Base-by-base conservation (phyloP, 2,888 invertebrate genomes). In the Torymus tubicola region DNA sequence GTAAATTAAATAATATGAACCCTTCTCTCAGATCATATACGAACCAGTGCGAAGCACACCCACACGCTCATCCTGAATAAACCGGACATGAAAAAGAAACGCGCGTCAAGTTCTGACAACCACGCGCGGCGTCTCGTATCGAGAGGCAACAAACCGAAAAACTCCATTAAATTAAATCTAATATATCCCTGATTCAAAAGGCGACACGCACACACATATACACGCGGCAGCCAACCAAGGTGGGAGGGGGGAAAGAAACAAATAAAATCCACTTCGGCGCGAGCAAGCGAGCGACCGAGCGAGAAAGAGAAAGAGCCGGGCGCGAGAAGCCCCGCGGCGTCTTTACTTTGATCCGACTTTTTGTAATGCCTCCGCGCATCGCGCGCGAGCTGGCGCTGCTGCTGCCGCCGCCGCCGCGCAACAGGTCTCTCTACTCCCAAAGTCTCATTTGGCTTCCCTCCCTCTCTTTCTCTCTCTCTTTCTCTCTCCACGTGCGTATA, bases 271-370 rank as follows among this genome's bases (percentile, higher is more conserved):
- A 31, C 14, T 42, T 16, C 63, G 53, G 24, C 12, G 31, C 60
- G 67, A 61, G 53, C 61, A n/a, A 31, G 31, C 3, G 31, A 31
- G 31, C 3, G 3, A 31, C 31, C 69, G 42, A 57, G 60, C 12
- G 52, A 18, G 31, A 73, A 61, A 73, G 70, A 71, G 50, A 68
- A 53, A 60, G 31, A 11, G 68, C 12, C 31, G 71, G 65, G 21
- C 57, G 16, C 68, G 74, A 63, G 75, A 79, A 78, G 74, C 65
- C 64, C 72, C 58, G 81, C 81, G 79, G 81, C 79, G 69, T 77
- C 64, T 58, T 82, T 63, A 79, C 81, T 82, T 82, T 82, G 81
- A 82, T 82, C 81, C 76, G 60, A 79, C 81, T 82, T 82, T 82
- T 82, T 82, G 61, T 73, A 79, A 82, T 82, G 61, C 79, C 81